A percentile compares a stretch with the other conserved stretches of the same genome.
Conservation (phyloP, 2,113 vertebrate genomes). For the Bungarus multicinctus region DNA sequence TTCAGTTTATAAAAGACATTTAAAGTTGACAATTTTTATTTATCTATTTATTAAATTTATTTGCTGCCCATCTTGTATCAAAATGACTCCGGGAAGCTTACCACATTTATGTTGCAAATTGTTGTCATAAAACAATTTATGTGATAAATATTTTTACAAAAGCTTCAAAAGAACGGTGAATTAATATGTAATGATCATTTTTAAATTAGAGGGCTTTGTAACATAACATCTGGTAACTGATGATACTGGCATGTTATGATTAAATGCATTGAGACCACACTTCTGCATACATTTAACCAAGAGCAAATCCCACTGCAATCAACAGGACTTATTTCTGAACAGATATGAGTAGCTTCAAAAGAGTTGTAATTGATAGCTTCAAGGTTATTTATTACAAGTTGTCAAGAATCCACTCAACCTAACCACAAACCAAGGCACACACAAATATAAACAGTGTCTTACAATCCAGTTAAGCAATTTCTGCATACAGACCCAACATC, state of each 20-base stretch:
- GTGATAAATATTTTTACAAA: not conserved
- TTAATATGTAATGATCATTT: not conserved
- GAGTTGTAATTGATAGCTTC: not conserved
- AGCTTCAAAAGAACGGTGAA: not conserved
- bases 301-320: not conserved
- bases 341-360: not conserved
- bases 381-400: not conserved
- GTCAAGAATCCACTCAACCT: not conserved
- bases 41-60: not conserved
- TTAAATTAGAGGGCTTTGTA: not conserved
- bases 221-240: not conserved
- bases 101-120: not conserved
- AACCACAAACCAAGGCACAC: not conserved
- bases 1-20: not conserved
- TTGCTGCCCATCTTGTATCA: not conserved
- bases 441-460: not conserved
- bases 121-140: not conserved
- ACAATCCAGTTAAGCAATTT: not conserved
- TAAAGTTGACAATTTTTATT: not conserved
- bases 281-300: not conserved
- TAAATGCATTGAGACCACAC: not conserved
- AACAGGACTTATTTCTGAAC: not conserved
- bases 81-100: not conserved
- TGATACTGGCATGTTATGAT: not conserved
- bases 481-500: not conserved